Conservation (phyloP, 64 coral and sea anemone species). For the Pachyseris speciosa region DNA sequence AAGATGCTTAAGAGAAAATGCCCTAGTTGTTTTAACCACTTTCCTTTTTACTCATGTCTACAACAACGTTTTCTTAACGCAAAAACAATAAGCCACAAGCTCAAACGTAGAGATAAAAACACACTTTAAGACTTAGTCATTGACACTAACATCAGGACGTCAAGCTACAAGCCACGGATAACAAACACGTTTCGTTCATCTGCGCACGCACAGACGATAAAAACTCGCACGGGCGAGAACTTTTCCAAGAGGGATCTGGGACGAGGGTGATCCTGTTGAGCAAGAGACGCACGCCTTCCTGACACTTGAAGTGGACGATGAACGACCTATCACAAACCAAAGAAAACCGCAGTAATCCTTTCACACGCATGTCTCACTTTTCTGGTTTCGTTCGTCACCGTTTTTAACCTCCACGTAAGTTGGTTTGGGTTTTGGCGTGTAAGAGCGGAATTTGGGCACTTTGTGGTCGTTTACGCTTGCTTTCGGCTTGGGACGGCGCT, state of each 20-base stretch:
- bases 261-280: too few species aligned
- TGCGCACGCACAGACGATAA: neutral
- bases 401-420: conserved; percentile 63
- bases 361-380: conserved; percentile 69
- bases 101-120: too few species aligned
- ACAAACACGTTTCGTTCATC: neutral
- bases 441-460: conserved; percentile 47
- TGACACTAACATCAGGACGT: neutral
- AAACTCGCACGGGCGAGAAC: neutral
- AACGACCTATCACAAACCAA: neutral
- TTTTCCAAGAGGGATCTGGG: neutral
- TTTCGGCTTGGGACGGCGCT: conserved; percentile 26
- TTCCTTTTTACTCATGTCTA: too few species aligned
- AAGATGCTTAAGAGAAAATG: too few species aligned
- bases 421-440: conserved; percentile 31
- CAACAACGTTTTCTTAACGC: too few species aligned
- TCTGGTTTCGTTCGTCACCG: conserved; percentile 13
- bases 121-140: neutral
- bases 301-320: too few species aligned
- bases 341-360: neutral
- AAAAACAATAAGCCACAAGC: too few species aligned
- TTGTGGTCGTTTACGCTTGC: conserved; percentile 4
- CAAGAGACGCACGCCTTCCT: too few species aligned
- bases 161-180: neutral
- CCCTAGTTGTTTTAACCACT: too few species aligned